Base-by-base conservation (phyloP, 2,888 invertebrate genomes). In the Drosophila anceps region DNA sequence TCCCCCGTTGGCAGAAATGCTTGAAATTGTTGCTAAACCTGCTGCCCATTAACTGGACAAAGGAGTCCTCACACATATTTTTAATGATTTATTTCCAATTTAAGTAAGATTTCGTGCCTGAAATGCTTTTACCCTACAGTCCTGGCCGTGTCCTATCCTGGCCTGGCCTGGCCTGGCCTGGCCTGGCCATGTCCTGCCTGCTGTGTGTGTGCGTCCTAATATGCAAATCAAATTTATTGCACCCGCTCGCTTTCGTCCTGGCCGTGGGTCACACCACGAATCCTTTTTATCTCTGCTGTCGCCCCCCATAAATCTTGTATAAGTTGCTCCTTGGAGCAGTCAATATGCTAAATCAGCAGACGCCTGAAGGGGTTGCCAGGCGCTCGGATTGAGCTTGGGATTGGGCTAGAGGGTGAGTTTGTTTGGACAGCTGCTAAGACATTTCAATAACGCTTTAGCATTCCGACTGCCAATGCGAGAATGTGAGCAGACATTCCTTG, bases 1-100 rank as follows among this genome's bases (percentile, higher is more conserved):
- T 46, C 48, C 24, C 69, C 53, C 44, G 15, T 33, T 44, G 55
- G 74, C 73, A 24, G 64, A 75, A 69, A 78, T 86, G 62, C 76
- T 57, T 44, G 55, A 69, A 71, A 80, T 79, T 70, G 79, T 79
- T 75, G 78, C 81, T 3, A 68, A 69, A 69, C 78, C 58, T 3
- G 31, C 77, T 69, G 24, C 41, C 55, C 43, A 43, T 64, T 61
- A 84, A 78, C 72, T 82, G 69, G 74, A 78, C 75, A 69, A 70
- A 69, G 63, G 61, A 27, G 41, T 37, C 41, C 41, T 41, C 54
- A 71, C 72, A 75, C 82, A 84, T 79, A 85, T 90, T 91, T 91
- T 90, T 91, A 91, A 91, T 91, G 91, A 91, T 91, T 91, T 91
- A 91, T 91, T 90, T 81, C 79, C 87, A 91, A 91, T 88, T 89